Evolutionary conservation across 2,797 vertebrate species (phyloP).

Genomic region (Eulemur mongoz): DNA sequence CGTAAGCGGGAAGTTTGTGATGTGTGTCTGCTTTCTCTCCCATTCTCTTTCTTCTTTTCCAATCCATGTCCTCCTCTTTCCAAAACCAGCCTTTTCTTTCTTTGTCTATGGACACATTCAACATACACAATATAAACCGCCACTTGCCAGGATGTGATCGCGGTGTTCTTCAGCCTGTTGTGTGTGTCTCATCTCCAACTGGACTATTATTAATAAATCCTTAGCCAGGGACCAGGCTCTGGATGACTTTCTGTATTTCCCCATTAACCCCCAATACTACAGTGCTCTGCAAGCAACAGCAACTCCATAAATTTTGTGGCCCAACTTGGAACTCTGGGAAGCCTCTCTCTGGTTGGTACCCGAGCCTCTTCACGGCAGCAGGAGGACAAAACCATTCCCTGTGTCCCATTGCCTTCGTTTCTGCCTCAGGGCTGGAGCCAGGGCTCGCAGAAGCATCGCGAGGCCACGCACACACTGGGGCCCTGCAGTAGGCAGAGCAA

Average conservation of each 20-base stretch:
- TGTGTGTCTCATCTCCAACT: not conserved
- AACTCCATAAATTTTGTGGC: not conserved
- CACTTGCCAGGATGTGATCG: not conserved
- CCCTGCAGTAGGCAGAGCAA: not conserved
- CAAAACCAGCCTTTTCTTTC: not conserved
- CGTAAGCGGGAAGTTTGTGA: not conserved
- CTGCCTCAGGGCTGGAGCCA: not conserved
- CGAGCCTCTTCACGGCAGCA: not conserved
- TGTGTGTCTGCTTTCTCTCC: not conserved
- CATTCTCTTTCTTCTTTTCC: not conserved
- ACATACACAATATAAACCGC: rapidly evolving
- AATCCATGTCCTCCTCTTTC: not conserved
- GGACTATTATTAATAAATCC: not conserved
- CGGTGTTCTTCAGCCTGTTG: not conserved
- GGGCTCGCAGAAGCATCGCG: rapidly evolving
- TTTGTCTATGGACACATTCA: not conserved
- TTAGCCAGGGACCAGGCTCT: not conserved
- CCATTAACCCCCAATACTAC: not conserved
- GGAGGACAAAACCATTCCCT: not conserved
- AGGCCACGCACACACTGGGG: not conserved
- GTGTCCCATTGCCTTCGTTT: not conserved
- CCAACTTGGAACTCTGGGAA: not conserved
- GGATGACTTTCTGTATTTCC: not conserved
- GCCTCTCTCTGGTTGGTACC: not conserved
- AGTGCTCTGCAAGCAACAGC: not conserved